These are phyloP conservation scores for Coracopsis vasa DNA, from an alignment of 2,113 vertebrate species.

Conservation along the genomic window DNA sequence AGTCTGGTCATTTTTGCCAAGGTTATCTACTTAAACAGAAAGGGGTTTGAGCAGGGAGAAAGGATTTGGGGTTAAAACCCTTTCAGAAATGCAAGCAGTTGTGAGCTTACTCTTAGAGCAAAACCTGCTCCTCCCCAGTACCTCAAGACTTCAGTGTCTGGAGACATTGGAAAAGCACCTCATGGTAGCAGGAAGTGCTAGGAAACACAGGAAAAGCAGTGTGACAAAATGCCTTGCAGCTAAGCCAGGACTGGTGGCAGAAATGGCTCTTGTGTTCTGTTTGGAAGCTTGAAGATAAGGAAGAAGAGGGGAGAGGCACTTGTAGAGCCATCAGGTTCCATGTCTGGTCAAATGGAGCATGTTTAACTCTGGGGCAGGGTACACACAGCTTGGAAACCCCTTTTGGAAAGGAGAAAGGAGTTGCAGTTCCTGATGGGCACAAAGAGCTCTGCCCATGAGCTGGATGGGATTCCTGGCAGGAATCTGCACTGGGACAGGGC, in stretches of 20 bases:
- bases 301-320: not conserved
- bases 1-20: not conserved
- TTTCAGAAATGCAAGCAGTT: not conserved
- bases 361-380: not conserved
- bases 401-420: not conserved
- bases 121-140: not conserved
- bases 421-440: not conserved
- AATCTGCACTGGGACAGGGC: accelerated
- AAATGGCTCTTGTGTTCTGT: not conserved
- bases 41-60: not conserved
- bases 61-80: not conserved
- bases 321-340: not conserved
- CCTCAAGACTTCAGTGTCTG: not conserved
- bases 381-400: not conserved
- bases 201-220: not conserved
- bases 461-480: not conserved
- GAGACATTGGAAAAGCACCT: not conserved
- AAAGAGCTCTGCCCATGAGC: not conserved
- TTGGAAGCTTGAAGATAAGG: not conserved
- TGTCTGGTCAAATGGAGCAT: not conserved
- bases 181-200: not conserved
- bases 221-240: not conserved
- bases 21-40: not conserved
- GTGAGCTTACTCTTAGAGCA: not conserved
- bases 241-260: not conserved